These are phyloP conservation scores for Chaunax sp. DNA, from an alignment of 2,797 vertebrate genomes.

Conservation along the genomic window DNA sequence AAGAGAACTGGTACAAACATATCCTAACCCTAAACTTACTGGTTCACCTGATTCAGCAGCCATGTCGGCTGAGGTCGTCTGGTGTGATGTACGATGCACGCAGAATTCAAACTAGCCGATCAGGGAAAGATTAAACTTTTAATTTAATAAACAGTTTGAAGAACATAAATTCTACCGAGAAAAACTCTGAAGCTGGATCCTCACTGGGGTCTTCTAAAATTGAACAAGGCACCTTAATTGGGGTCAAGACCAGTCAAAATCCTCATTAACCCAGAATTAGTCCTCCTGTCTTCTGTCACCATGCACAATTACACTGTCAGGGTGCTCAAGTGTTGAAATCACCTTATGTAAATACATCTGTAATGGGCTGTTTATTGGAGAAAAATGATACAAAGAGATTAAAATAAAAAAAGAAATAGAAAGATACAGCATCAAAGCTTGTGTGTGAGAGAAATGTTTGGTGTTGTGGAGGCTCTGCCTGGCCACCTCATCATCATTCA, in stretches of 20 bases:
- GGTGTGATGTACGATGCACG: slow-evolving; percentile 5
- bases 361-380: slow-evolving; percentile 29
- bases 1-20: slow-evolving; percentile 5
- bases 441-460: no score
- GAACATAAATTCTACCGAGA: slow-evolving; percentile 21
- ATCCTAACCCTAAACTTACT: not conserved
- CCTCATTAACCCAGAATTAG: slow-evolving; percentile 48
- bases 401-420: slow-evolving; percentile 22
- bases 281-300: slow-evolving; percentile 20
- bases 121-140: slow-evolving; percentile 22
- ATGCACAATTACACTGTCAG: slow-evolving; percentile 11
- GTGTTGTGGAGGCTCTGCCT: no score
- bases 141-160: slow-evolving; percentile 40
- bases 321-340: slow-evolving; percentile 8
- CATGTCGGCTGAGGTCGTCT: not conserved
- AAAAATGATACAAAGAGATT: slow-evolving; percentile 36
- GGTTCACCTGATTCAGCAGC: slow-evolving; percentile 28
- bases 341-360: slow-evolving; percentile 26
- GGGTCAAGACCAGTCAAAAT: slow-evolving; percentile 60
- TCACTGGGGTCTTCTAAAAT: slow-evolving; percentile 33
- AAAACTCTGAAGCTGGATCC: slow-evolving; percentile 13
- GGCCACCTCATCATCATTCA: no score
- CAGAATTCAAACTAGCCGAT: slow-evolving; percentile 31
- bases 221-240: slow-evolving; percentile 54
- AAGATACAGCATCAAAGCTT: slow-evolving; percentile 22